A percentile compares a stretch with the other conserved stretches of the same genome.
Evolutionary conservation across 1,140 invertebrate species (phyloP).

Genomic region (Rhizoglyphus robini): DNA sequence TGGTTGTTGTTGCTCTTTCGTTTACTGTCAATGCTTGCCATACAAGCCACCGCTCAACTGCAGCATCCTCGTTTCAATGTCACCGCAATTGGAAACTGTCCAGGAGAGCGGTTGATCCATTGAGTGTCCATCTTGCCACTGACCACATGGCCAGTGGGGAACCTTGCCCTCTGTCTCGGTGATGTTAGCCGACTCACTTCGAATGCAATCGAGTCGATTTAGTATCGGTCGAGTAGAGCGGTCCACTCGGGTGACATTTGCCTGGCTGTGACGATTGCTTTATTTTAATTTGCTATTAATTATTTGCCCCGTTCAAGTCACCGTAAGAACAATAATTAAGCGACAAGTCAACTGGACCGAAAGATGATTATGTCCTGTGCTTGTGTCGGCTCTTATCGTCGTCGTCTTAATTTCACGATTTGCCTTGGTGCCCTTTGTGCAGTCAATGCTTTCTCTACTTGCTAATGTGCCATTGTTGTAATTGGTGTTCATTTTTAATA

Average conservation of each 20-base stretch:
- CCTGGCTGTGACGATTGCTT: not conserved
- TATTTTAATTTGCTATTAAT: conserved; percentile 14
- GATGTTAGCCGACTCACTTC: too few species aligned
- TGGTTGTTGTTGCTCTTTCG: not conserved
- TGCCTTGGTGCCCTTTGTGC: not conserved
- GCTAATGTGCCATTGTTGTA: not conserved
- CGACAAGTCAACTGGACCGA: not conserved
- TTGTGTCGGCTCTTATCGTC: not conserved
- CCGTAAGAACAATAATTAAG: conserved; percentile 8
- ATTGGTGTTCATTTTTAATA: conserved; percentile 5
- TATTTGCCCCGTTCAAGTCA: not conserved
- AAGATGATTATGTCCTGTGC: conserved; percentile 3
- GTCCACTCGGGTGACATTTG: not conserved
- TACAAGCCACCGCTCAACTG: too few species aligned
- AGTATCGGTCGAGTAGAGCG: not conserved
- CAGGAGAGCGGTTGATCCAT: too few species aligned
- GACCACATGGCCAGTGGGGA: too few species aligned
- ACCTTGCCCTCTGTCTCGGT: too few species aligned
- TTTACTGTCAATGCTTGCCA: not conserved
- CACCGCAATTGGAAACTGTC: too few species aligned
- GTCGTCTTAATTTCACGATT: conserved; percentile 6
- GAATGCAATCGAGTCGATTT: not conserved
- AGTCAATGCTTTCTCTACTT: not conserved
- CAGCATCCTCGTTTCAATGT: too few species aligned
- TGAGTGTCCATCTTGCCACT: too few species aligned